Conservation (phyloP, 2,113 vertebrate genomes). For the Romanogobio albipinnatus region DNA sequence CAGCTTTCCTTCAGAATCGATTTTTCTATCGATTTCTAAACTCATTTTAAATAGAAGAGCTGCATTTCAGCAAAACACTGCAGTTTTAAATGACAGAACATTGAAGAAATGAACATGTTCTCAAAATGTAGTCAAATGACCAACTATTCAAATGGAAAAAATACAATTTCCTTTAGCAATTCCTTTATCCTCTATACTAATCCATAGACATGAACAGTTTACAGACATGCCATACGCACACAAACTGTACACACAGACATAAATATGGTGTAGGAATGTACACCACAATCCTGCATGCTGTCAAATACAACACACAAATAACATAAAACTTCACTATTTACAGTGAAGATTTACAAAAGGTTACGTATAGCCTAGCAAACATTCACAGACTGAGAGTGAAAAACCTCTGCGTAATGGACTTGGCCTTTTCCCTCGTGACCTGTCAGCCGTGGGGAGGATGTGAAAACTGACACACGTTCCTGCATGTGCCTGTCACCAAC, state of each 20-base stretch:
- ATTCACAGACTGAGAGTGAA: constrained; percentile 3
- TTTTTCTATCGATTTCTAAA: neutral
- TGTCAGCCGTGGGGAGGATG: constrained; percentile 40
- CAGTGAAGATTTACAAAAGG: constrained; percentile 45
- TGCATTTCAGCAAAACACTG: neutral
- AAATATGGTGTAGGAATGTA: neutral
- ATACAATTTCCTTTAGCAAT: neutral
- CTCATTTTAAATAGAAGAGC: neutral
- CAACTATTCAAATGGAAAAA: neutral
- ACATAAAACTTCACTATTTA: constrained; percentile 46
- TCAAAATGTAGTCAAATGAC: neutral
- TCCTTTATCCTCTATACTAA: neutral
- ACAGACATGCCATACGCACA: neutral
- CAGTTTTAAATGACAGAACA: neutral
- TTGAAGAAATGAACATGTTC: neutral
- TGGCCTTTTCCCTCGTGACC: constrained; percentile 26
- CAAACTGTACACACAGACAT: neutral
- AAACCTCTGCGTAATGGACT: constrained; percentile 12
- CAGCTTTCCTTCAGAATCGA: neutral
- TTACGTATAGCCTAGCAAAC: constrained; percentile 53
- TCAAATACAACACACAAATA: constrained; percentile 16
- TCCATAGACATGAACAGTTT: neutral
- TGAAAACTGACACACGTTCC: constrained; percentile 32
- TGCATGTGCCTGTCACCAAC: constrained; percentile 35
- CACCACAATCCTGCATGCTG: neutral